These are phyloP conservation scores for Anguilla marmorata DNA, from an alignment of 2,797 vertebrate species.

Conservation along the genomic window DNA sequence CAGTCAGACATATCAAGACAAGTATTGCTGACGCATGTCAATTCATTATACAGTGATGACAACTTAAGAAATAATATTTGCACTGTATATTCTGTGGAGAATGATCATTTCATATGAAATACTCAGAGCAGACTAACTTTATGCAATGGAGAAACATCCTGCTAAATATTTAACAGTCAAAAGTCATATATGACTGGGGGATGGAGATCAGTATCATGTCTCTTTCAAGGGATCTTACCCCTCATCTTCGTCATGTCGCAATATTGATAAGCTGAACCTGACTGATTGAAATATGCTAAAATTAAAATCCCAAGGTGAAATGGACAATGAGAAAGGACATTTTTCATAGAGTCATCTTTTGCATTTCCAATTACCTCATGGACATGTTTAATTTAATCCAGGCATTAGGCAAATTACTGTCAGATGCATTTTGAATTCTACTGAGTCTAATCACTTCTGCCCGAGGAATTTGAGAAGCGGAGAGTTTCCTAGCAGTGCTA, in stretches of 20 bases:
- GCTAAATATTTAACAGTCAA: not conserved
- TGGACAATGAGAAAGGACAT: slow-evolving; percentile 36
- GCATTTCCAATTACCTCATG: slow-evolving; percentile 61
- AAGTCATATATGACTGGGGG: not conserved
- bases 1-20: no score
- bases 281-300: slow-evolving; percentile 53
- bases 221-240: slow-evolving; percentile 67
- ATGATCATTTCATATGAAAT: slow-evolving; percentile 66
- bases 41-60: no score
- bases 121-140: slow-evolving; percentile 45
- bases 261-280: slow-evolving; percentile 66
- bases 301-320: slow-evolving; percentile 67
- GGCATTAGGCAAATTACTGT: slow-evolving; percentile 67
- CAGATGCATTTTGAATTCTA: slow-evolving; percentile 57
- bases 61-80: no score
- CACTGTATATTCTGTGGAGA: slow-evolving; percentile 39
- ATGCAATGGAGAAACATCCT: not conserved
- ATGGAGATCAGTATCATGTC: slow-evolving; percentile 64
- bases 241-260: slow-evolving; percentile 61
- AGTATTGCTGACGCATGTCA: no score
- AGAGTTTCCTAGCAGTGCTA: slow-evolving; percentile 55
- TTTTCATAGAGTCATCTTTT: slow-evolving; percentile 41
- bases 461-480: slow-evolving; percentile 53
- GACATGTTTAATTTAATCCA: slow-evolving; percentile 70
- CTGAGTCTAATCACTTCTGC: slow-evolving; percentile 63